A percentile compares a stretch with the other conserved stretches of the same genome.
Conservation (phyloP, 2,797 vertebrate genomes). For the Trachurus trachurus region DNA sequence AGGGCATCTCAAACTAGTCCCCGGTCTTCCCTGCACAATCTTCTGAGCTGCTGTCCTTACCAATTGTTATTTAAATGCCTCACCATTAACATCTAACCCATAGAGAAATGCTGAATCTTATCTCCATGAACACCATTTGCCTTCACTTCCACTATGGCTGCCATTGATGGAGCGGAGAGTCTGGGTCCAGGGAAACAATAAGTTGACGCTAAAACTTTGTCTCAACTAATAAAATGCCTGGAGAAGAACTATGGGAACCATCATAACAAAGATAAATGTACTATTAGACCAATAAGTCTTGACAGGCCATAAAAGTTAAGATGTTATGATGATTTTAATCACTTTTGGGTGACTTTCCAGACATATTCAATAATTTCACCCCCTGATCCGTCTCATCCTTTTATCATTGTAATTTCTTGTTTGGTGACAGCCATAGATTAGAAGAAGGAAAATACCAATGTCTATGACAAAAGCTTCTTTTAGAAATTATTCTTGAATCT, state of each 20-base stretch:
- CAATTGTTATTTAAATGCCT: not conserved
- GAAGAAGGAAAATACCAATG: not conserved
- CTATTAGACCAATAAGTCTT: not conserved
- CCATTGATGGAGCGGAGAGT: not conserved
- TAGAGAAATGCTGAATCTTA: not conserved
- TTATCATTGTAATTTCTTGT: not conserved
- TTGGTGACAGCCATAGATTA: not conserved
- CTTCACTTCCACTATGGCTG: not conserved
- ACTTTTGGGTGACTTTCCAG: constrained; percentile 19
- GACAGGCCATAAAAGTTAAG: not conserved
- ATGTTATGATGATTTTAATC: not conserved
- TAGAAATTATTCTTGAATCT: not conserved
- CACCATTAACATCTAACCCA: not conserved
- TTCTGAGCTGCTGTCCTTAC: not conserved
- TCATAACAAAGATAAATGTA: not conserved
- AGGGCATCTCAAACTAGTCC: no score
- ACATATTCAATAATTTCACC: constrained; percentile 10
- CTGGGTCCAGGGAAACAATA: no score
- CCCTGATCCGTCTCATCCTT: constrained; percentile 4
- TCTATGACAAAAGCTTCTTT: not conserved
- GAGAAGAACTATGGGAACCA: not conserved
- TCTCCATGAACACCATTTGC: not conserved
- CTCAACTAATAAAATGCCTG: not conserved
- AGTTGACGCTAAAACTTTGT: not conserved
- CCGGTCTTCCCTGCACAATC: not conserved